Conservation (phyloP, 2,797 vertebrate genomes). For the Kryptopterus vitreolus region DNA sequence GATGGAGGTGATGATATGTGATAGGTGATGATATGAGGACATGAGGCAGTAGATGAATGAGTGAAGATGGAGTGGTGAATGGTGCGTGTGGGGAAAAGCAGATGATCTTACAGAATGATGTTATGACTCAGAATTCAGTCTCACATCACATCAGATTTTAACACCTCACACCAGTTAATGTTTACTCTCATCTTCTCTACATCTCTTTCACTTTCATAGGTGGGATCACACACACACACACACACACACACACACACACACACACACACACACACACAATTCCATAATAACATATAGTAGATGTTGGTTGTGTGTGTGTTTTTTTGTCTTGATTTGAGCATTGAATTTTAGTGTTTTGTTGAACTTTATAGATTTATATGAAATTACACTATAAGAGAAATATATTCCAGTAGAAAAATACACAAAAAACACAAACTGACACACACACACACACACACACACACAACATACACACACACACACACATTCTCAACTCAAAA, state of each 20-base stretch:
- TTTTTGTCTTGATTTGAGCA: too few species aligned
- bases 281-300: too few species aligned
- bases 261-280: not conserved
- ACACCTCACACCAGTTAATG: not conserved
- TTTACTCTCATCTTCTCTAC: not conserved
- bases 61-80: not conserved
- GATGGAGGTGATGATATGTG: not conserved
- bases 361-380: too few species aligned
- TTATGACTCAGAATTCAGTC: conserved; percentile 17
- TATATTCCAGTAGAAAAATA: not conserved
- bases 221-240: not conserved
- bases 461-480: not conserved
- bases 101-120: conserved; percentile 1
- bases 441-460: not conserved
- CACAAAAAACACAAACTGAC: not conserved
- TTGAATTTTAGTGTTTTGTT: too few species aligned
- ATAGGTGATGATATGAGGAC: not conserved
- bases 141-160: conserved; percentile 24
- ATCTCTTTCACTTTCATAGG: conserved; percentile 4
- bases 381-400: too few species aligned
- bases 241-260: not conserved
- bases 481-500: not conserved
- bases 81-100: conserved; percentile 1
- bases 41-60: not conserved
- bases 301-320: too few species aligned